These are phyloP conservation scores for Drosophila chauvacae DNA, from an alignment of 1,140 invertebrate species.

Conservation along the genomic window DNA sequence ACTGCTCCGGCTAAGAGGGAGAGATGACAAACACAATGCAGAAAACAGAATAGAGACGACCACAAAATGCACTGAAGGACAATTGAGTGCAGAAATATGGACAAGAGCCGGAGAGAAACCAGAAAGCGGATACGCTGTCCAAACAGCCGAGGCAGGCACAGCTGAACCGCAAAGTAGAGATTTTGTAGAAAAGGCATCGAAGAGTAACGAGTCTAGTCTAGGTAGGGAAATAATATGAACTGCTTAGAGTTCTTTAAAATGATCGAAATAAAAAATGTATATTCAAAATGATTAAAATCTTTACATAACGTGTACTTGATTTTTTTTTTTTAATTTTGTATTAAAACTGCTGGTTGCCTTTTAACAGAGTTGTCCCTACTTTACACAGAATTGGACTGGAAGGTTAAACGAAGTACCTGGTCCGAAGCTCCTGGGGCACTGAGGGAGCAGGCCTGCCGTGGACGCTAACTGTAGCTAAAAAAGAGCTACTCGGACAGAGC, in stretches of 20 bases:
- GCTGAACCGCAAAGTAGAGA: conserved; percentile 13
- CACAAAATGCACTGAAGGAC: conserved; percentile 76
- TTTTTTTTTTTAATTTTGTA: too few relatives aligned
- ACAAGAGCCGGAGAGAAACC: conserved; percentile 58
- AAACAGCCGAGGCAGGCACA: conserved; percentile 46
- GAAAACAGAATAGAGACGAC: conserved; percentile 40
- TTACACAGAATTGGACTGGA: too few relatives aligned
- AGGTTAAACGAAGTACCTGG: neutral
- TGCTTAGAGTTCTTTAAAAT: neutral
- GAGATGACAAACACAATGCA: conserved; percentile 37
- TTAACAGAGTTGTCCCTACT: too few relatives aligned
- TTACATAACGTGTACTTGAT: too few relatives aligned
- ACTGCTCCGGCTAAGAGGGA: conserved; percentile 43
- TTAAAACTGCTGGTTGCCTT: too few relatives aligned
- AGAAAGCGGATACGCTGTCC: conserved; percentile 62
- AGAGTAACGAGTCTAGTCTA: neutral
- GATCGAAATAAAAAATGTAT: neutral
- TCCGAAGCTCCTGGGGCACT: neutral
- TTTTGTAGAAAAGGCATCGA: neutral
- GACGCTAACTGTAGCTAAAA: neutral
- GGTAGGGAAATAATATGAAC: neutral
- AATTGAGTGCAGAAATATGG: conserved; percentile 82
- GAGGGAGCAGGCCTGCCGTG: neutral
- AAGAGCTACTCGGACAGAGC: conserved; percentile 1
- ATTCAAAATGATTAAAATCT: neutral